phyloP scores from a whole-genome alignment of 2,888 invertebrate genomes.

The Spicauda simplicius region DNA sequence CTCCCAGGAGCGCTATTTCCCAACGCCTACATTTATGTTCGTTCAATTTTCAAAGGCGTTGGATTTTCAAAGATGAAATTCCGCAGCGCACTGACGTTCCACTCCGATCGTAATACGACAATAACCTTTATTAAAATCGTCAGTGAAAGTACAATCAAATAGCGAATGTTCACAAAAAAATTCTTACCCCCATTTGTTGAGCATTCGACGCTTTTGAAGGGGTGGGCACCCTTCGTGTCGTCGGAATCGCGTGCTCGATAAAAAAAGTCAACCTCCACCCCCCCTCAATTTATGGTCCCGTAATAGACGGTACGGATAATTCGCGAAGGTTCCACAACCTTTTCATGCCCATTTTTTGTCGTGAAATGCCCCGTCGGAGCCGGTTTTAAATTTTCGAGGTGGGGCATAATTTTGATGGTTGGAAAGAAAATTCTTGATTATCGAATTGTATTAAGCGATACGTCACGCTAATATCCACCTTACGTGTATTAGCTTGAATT shows the following conservation, averaged over 20 bases:
- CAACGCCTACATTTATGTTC: conserved; percentile 17
- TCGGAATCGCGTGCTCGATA: conserved; percentile 66
- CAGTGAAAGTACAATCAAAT: conserved; percentile 51
- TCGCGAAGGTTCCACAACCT: conserved; percentile 53
- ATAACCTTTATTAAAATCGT: conserved; percentile 47
- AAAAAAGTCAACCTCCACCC: conserved; percentile 53
- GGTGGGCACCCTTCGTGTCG: conserved; percentile 64
- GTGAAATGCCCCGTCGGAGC: conserved; percentile 6
- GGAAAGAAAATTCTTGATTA: conserved; percentile 8
- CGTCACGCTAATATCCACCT: neutral
- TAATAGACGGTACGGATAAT: conserved; percentile 71
- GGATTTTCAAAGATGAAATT: conserved; percentile 29
- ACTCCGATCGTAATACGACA: conserved; percentile 42
- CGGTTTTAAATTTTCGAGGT: conserved; percentile 8
- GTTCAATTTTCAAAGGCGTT: conserved; percentile 19
- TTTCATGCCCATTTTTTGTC: conserved; percentile 19
- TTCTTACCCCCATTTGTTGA: conserved; percentile 41
- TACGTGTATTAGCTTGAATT: neutral
- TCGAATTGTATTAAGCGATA: neutral
- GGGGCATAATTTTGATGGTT: neutral
- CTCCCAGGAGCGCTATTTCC: conserved; percentile 12
- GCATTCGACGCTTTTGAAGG: conserved; percentile 43
- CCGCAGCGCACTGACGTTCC: conserved; percentile 12
- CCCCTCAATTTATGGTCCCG: conserved; percentile 63
- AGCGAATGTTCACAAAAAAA: conserved; percentile 45